Base-by-base conservation (phyloP, 1,140 invertebrate genomes). In the Scaptomyza graminum region DNA sequence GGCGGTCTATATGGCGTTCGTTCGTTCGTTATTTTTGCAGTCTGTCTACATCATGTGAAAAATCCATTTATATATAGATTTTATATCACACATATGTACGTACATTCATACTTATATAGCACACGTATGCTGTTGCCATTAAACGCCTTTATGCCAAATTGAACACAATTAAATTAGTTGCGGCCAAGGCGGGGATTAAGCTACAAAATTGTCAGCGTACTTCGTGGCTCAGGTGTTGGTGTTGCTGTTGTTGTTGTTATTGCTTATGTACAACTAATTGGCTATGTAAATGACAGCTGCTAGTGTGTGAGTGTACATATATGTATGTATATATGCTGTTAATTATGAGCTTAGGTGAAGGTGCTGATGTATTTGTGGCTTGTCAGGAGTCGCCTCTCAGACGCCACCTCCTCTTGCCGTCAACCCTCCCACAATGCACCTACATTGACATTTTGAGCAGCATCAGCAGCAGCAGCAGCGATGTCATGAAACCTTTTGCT, bases 91-190 rank as follows among this genome's bases (percentile, higher is more conserved):
- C 11, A 61, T 49, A 41, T 43, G 54, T 56, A n/a, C 13, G 34
- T 67, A 15, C 11, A 22, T 51, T 22, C 22, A 25, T 34, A 44
- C 51, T 31, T 50, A 46, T 41, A 15, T 43, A 7, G 67, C 34
- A 74, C 34, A 74, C 79, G 74, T 31, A 43, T 44, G 22, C 16
- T 16, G 52, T 51, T 44, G 52, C 39, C 80, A 76, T 80, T 82
- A 78, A 75, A 78, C 74, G 82, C 67, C 83, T 88, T 84, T 79
- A 87, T 87, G 82, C 82, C 74, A 87, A 87, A 87, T 87, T 87
- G 83, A 87, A 87, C 82, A 87, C 82, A 87, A 87, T 87, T 87
- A 87, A 87, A 87, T 87, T 87, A 87, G 82, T 82, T 87, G 82
- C 83, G 82, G 82, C 83, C 74, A 81, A 79, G 71, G 55, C 59